These are phyloP conservation scores for Lithobates pipiens DNA, from an alignment of 2,797 vertebrate genomes.

Conservation along the genomic window DNA sequence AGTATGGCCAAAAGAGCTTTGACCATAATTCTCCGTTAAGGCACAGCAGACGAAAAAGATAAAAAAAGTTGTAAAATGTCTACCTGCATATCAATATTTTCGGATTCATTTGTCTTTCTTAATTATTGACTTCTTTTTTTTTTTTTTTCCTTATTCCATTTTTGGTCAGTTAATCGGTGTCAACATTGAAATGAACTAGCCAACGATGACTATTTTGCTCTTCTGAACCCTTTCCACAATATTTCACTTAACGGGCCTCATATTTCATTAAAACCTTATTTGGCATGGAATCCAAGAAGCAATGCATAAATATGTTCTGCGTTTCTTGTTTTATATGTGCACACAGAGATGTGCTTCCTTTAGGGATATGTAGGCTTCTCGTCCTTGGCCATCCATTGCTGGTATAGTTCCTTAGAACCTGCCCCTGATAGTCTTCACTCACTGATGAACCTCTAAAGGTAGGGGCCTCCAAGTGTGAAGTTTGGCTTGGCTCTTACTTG, in stretches of 20 bases:
- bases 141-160: constrained; percentile 30
- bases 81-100: background rate
- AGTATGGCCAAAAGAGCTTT: no score
- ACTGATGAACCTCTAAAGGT: no score
- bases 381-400: no score
- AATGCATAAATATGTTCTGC: no score
- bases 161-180: constrained; percentile 40
- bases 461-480: no score
- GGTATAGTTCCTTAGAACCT: no score
- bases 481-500: no score
- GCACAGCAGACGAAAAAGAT: background rate
- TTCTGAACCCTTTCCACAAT: constrained; percentile 43
- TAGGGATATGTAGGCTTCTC: no score
- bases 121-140: constrained; percentile 51
- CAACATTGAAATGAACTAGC: constrained; percentile 20
- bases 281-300: background rate
- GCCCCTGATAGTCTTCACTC: no score
- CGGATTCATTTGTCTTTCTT: constrained; percentile 36
- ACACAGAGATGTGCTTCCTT: no score
- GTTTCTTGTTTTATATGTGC: no score
- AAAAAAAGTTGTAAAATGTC: background rate
- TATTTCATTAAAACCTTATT: constrained; percentile 39
- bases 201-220: constrained; percentile 33
- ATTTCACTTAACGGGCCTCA: constrained; percentile 21
- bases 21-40: background rate